Percentiles rank a stretch among this genome's conserved stretches.
Evolutionary conservation across 2,797 vertebrate genomes (phyloP).

Genomic region (Masticophis lateralis): DNA sequence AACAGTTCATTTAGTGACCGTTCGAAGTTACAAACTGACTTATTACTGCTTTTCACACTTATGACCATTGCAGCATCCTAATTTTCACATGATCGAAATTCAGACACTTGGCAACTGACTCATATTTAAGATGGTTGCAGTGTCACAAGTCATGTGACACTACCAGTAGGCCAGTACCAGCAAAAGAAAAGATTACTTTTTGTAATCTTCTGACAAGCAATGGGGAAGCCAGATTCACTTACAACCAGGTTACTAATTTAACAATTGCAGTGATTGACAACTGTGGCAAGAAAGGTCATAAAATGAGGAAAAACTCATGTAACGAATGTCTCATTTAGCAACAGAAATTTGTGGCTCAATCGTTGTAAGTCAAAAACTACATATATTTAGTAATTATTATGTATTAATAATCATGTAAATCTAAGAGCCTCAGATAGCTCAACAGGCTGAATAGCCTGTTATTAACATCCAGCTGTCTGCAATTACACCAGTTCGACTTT

Average conservation of each 20-base stretch:
- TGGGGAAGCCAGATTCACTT: neutral
- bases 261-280: neutral
- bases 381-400: neutral
- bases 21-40: neutral
- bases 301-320: neutral
- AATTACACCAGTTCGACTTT: too few relatives aligned
- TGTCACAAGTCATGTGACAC: neutral
- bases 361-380: neutral
- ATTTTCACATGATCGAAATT: neutral
- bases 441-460: too few relatives aligned
- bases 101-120: neutral
- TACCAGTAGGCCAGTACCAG: too few relatives aligned
- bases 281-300: neutral
- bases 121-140: neutral
- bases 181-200: neutral
- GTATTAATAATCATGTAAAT: neutral
- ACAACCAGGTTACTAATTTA: neutral
- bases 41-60: neutral
- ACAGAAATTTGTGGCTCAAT: neutral
- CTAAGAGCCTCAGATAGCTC: too few relatives aligned
- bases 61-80: neutral
- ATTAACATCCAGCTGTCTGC: too few relatives aligned
- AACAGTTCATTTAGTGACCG: neutral
- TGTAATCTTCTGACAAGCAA: neutral
- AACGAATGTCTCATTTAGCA: neutral